Base-by-base conservation (phyloP, 2,888 invertebrate genomes). In the Prosapia bicincta region DNA sequence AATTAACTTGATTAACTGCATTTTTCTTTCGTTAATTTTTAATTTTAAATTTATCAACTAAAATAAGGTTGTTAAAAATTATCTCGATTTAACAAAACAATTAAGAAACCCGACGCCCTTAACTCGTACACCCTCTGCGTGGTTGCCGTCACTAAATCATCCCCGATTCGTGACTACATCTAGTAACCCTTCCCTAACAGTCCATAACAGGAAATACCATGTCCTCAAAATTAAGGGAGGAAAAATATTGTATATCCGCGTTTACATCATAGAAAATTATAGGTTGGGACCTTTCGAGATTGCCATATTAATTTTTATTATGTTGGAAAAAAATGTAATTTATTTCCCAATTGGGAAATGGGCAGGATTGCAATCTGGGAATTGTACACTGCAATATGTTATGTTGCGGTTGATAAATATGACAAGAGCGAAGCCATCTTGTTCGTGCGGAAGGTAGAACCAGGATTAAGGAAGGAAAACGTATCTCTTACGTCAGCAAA, bases 231-330 rank as follows among this genome's bases (percentile, higher is more conserved):
- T 54, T 20, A 54, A 20, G 54, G 54, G 20, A 20, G 20, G 20
- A 54, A 54, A 54, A 54, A 54, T 54, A 54, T 54, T 54, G 20
- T 54, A 54, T 54, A 54, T 54, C 54, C 54, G 20, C 54, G 20
- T 54, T 54, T 54, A 54, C 54, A 54, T 54, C 54, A 54, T 54
- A 54, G 54, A 54, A 54, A 54, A 54, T 54, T 54, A 54, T 54
- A 13, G 54, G 54, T 54, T 54, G 20, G 54, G 54, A 54, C 3
- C 20, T n/a, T 54, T 20, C 54, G 54, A 54, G 54, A 54, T 54
- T 54, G 54, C 54, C 54, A 54, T 54, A 54, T 54, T 54, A 54
- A 54, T 54, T 54, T 54, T 20, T 54, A 54, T 54, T 54, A 54
- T 54, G 54, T 20, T 54, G 7, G 54, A 20, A 54, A 54, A 54